Conservation (phyloP, 1,140 invertebrate genomes). For the Pogonognathellus flavescens region DNA sequence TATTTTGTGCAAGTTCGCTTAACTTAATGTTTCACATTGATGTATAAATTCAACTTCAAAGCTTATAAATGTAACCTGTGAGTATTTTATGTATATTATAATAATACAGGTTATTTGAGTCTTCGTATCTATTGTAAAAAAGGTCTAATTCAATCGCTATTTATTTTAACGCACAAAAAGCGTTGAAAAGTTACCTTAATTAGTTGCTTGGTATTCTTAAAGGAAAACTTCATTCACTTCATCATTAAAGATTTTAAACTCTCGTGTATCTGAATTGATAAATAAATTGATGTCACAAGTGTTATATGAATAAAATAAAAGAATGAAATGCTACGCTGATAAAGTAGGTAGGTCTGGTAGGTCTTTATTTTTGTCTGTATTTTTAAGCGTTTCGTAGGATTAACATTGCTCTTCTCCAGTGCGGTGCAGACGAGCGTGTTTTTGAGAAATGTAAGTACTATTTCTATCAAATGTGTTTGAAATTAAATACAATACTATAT, state of each 20-base stretch:
- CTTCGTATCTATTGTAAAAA: too few relatives aligned
- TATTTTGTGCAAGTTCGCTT: too few relatives aligned
- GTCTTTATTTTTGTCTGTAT: slow-evolving; percentile 9
- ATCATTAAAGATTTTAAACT: not conserved
- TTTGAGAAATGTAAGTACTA: slow-evolving; percentile 37
- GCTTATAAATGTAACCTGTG: too few relatives aligned
- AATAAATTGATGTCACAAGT: not conserved
- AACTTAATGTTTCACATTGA: too few relatives aligned
- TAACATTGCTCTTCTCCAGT: slow-evolving; percentile 19
- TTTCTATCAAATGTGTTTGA: slow-evolving; percentile 48
- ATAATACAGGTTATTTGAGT: too few relatives aligned
- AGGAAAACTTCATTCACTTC: not conserved
- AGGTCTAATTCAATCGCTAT: too few relatives aligned
- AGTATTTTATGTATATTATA: too few relatives aligned
- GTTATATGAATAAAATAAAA: not conserved
- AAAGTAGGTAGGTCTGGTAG: not conserved
- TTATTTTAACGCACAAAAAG: too few relatives aligned
- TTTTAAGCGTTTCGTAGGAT: slow-evolving; percentile 23
- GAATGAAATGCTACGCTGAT: not conserved
- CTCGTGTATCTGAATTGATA: not conserved
- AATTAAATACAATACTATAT: slow-evolving; percentile 37
- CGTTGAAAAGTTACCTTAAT: not conserved
- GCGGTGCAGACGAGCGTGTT: slow-evolving; percentile 24
- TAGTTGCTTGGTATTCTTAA: not conserved
- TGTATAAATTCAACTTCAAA: too few relatives aligned